These are phyloP conservation scores for Gymnogyps californianus DNA, from an alignment of 2,113 vertebrate genomes.

Conservation along the genomic window DNA sequence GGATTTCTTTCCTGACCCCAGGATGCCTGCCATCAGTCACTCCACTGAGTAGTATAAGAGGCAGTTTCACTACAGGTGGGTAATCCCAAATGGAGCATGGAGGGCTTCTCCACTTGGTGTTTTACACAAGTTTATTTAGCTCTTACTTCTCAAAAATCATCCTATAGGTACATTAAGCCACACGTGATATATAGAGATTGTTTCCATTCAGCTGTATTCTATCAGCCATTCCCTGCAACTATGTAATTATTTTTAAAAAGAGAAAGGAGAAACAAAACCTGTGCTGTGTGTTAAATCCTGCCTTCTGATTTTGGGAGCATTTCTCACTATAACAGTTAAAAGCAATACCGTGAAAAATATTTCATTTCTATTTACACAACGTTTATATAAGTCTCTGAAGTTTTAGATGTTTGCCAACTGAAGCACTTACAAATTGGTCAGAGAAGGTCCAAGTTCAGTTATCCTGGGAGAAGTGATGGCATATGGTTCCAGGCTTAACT, in stretches of 20 bases:
- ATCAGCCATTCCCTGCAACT: neutral
- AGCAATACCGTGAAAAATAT: neutral
- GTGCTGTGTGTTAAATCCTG: neutral
- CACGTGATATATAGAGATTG: no score
- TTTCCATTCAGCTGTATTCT: neutral
- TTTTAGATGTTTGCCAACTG: neutral
- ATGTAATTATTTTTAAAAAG: neutral
- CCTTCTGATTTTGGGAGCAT: neutral
- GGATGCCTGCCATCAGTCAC: neutral
- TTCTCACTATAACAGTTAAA: neutral
- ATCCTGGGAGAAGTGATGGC: neutral
- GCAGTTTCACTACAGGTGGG: neutral
- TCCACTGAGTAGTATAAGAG: no score
- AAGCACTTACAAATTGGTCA: neutral
- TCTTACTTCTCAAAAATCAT: neutral
- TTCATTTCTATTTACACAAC: neutral
- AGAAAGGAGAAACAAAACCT: neutral
- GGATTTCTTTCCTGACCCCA: neutral
- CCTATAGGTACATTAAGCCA: neutral
- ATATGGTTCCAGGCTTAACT: neutral
- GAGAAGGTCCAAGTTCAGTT: neutral
- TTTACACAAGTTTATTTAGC: neutral
- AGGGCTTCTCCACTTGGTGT: neutral
- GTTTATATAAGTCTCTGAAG: neutral
- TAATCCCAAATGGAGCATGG: neutral